Percentiles rank a stretch among this genome's conserved stretches.
phyloP scores from a whole-genome alignment of 2,113 vertebrate genomes.

The Pungitius pungitius region DNA sequence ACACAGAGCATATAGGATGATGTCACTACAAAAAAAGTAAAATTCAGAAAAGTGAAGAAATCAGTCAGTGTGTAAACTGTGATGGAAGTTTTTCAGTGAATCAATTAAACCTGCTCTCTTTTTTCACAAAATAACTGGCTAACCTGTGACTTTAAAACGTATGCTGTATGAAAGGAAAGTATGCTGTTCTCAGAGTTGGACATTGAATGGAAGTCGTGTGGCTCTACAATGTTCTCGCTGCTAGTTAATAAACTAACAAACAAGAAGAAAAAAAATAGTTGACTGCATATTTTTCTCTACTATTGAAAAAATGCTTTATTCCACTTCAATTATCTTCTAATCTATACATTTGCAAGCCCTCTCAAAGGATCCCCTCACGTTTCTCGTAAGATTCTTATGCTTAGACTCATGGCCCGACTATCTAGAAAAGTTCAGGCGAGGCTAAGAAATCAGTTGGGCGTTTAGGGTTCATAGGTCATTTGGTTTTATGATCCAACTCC shows the following conservation, averaged over 20 bases:
- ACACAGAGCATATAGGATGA: not conserved
- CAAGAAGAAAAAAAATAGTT: not conserved
- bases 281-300: not conserved
- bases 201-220: not conserved
- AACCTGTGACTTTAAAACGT: not conserved
- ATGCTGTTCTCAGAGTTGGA: not conserved
- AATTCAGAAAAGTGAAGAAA: not conserved
- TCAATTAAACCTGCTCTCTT: not conserved
- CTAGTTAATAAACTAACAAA: not conserved
- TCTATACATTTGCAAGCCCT: not conserved
- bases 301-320: not conserved
- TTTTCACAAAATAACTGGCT: not conserved
- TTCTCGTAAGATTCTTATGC: not conserved
- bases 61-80: not conserved
- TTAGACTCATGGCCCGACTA: no score
- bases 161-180: no score
- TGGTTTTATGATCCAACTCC: no score
- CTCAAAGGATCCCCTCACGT: not conserved
- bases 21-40: not conserved
- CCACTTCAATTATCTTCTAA: not conserved
- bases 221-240: not conserved
- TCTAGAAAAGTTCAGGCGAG: no score
- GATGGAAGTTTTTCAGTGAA: not conserved
- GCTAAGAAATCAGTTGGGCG: no score
- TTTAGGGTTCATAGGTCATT: no score